Evolutionary conservation across 2,113 vertebrate genomes (phyloP).

Genomic region (Bostrychus sinensis): DNA sequence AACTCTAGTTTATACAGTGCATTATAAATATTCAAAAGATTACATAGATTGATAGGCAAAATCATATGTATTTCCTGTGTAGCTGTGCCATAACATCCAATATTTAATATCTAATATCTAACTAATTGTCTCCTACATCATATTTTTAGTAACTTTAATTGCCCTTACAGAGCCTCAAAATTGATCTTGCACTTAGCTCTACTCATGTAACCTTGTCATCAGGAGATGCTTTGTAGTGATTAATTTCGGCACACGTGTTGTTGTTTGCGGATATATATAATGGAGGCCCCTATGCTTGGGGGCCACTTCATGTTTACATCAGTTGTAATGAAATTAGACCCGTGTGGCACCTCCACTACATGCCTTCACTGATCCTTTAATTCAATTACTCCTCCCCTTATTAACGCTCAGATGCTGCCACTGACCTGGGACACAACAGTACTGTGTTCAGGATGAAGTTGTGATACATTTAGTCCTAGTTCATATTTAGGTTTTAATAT

Average conservation of each 20-base stretch:
- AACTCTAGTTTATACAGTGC: conserved; percentile 3
- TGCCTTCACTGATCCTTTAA: conserved; percentile 70
- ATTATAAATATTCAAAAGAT: conserved; percentile 40
- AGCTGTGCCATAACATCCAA: background rate
- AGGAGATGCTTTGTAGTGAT: background rate
- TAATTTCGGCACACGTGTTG: background rate
- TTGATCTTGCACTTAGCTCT: background rate
- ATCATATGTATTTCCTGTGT: background rate
- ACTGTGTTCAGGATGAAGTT: background rate
- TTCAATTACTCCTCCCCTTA: conserved; percentile 75
- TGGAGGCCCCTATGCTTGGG: conserved; percentile 52
- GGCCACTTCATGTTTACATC: conserved; percentile 74
- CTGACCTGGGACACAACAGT: conserved; percentile 56
- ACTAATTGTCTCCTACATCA: too few relatives aligned
- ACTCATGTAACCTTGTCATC: background rate
- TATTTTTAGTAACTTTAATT: too few relatives aligned
- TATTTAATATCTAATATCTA: too few relatives aligned
- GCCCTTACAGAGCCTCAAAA: too few relatives aligned
- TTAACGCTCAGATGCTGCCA: conserved; percentile 69
- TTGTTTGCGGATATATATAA: conserved; percentile 37
- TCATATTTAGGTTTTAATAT: background rate
- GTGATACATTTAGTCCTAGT: background rate
- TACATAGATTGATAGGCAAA: background rate
- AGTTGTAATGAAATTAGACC: conserved; percentile 78
- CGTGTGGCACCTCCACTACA: conserved; percentile 63